phyloP scores from a whole-genome alignment of 1,140 invertebrate species.

The Ostrea denselamellosa region DNA sequence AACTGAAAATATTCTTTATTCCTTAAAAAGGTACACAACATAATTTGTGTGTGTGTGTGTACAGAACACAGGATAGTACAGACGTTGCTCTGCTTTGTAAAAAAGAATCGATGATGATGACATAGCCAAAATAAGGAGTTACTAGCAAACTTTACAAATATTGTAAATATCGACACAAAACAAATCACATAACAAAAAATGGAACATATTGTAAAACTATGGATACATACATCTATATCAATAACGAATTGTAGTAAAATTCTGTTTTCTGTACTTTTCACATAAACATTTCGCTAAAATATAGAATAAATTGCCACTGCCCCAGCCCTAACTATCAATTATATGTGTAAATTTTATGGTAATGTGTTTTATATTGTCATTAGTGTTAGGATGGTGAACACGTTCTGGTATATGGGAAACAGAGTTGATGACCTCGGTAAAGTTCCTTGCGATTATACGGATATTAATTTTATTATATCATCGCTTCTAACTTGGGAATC shows the following conservation, averaged over 20 bases:
- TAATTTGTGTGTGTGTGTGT: too few relatives aligned
- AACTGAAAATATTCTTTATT: too few relatives aligned
- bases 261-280: not conserved
- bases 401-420: not conserved
- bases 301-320: not conserved
- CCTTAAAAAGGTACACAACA: too few relatives aligned
- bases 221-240: not conserved
- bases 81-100: too few relatives aligned
- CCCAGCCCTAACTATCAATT: not conserved
- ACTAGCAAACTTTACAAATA: too few relatives aligned
- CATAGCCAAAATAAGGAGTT: too few relatives aligned
- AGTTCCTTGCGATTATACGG: not conserved
- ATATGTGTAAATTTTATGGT: not conserved
- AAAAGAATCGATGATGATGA: too few relatives aligned
- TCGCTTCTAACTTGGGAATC: not conserved
- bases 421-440: not conserved
- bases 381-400: not conserved
- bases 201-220: not conserved
- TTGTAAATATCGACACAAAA: too few relatives aligned
- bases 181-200: too few relatives aligned
- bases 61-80: too few relatives aligned
- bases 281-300: not conserved
- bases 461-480: not conserved
- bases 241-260: not conserved
- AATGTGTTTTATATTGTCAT: not conserved